Base-by-base conservation (phyloP, 35 echinoderm and acorn worm genomes). In the Eucidaris tribuloides region DNA sequence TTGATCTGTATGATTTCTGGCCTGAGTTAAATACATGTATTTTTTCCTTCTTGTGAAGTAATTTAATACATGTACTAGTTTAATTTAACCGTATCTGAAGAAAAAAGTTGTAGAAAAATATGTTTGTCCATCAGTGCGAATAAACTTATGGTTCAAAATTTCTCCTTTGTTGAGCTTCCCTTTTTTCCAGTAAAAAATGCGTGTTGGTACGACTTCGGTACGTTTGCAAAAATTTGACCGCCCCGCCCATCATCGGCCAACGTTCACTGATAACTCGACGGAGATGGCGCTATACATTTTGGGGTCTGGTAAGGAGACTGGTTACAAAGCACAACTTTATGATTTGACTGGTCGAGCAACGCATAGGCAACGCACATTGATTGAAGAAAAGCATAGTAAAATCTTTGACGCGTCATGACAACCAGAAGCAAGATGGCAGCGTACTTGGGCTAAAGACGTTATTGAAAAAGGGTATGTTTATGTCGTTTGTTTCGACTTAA, bases 341-440 rank as follows among this genome's bases (percentile, higher is more conserved):
- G 9, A 52, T n/a, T 52, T 52, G 48, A 52, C 48, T n/a, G n/a
- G 48, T n/a, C 48, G n/a, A 9, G 11, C 5, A 6, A 64, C 61
- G 61, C 61, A 6, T 27, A 28, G 11, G 11, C 61, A 64, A 11
- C 11, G 28, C n/a, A 65, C 30, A 28, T 65, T 0, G 11, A 22
- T 28, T 13, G 13, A 17, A 65, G 23, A 24, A 0, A 60, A 60
- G 44, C 18, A 22, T 27, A n/a, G 15, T 20, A 41, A 3, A 33
- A 74, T 19, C 44, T 40, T 74, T 3, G 19, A 41, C 35, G 68
- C 68, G 68, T 74, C 81, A 65, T 79, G 76, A 74, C 84, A 85
- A 91, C 89, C 40, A 79, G 45, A 91, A 83, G 82, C 82, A 79
- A 39, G 45, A 85, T 85, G 82, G 83, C 82, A 5, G 76, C 82